A percentile compares a stretch with the other conserved stretches of the same genome.
Conservation (phyloP, 2,888 invertebrate species). For the Synergus gifuensis region DNA sequence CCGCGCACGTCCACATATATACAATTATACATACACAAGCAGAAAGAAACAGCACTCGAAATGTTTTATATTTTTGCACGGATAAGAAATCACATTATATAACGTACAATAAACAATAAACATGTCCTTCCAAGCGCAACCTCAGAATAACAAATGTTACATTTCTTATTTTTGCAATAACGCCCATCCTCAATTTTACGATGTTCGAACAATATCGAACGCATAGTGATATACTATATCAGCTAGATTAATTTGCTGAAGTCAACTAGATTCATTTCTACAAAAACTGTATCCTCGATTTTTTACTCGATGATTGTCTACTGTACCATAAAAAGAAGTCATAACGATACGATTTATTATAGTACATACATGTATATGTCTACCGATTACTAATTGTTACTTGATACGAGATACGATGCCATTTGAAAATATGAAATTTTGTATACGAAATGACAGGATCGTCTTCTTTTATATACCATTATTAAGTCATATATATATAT, state of each 20-base stretch:
- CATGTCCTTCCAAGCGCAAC: conserved; percentile 77
- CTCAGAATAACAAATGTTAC: conserved; percentile 75
- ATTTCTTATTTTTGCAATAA: conserved; percentile 76
- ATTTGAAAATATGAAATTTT: conserved; percentile 30
- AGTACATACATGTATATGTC: conserved; percentile 29
- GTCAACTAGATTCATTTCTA: conserved; percentile 42
- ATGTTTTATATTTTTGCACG: conserved; percentile 77
- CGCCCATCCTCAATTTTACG: conserved; percentile 57
- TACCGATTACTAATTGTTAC: conserved; percentile 50
- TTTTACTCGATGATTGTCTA: conserved; percentile 61
- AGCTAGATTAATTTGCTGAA: conserved; percentile 62
- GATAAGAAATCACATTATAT: conserved; percentile 62
- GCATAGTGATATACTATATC: conserved; percentile 61
- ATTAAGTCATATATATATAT: too few relatives aligned
- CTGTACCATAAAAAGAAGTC: conserved; percentile 52
- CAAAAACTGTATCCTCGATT: conserved; percentile 57
- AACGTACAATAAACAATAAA: conserved; percentile 73
- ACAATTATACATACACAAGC: conserved; percentile 48
- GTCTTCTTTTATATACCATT: background rate
- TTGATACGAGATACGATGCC: conserved; percentile 25
- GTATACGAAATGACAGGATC: conserved; percentile 34
- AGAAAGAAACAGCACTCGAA: conserved; percentile 47
- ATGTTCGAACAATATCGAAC: conserved; percentile 66
- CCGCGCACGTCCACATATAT: conserved; percentile 37
- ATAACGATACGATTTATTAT: conserved; percentile 26